Conservation (phyloP, 2,113 vertebrate species). For the Bos javanicus region DNA sequence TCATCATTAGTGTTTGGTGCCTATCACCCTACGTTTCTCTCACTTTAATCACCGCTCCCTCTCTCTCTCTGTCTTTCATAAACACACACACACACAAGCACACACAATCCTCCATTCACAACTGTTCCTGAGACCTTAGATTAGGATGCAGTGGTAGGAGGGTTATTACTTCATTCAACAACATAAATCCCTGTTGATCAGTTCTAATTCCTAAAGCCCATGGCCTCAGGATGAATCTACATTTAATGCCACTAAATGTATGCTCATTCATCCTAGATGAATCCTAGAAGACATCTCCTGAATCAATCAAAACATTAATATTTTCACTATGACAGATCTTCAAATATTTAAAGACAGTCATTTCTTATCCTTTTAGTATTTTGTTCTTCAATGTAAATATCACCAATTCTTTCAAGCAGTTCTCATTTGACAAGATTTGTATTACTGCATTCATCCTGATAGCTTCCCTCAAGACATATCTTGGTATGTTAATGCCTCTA, state of each 20-base stretch:
- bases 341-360: slow-evolving; percentile 47
- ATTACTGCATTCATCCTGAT: not conserved
- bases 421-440: slow-evolving; percentile 26
- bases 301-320: slow-evolving; percentile 17
- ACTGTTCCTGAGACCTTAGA: not conserved
- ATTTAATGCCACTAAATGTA: not conserved
- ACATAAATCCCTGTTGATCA: not conserved
- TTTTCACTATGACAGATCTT: slow-evolving; percentile 37
- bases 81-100: not conserved
- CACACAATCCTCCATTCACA: not conserved
- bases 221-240: not conserved
- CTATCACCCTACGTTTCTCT: not conserved
- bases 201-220: not conserved
- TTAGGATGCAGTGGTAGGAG: not conserved
- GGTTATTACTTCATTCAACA: not conserved
- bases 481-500: not conserved
- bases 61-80: no score
- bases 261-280: not conserved
- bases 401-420: not conserved
- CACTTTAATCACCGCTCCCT: not conserved
- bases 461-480: not conserved
- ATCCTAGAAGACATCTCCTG: not conserved
- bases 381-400: slow-evolving; percentile 22
- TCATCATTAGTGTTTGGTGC: not conserved
- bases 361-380: slow-evolving; percentile 21